phyloP scores from a whole-genome alignment of 2,888 invertebrate species.

The Anoplius nigerrimus region DNA sequence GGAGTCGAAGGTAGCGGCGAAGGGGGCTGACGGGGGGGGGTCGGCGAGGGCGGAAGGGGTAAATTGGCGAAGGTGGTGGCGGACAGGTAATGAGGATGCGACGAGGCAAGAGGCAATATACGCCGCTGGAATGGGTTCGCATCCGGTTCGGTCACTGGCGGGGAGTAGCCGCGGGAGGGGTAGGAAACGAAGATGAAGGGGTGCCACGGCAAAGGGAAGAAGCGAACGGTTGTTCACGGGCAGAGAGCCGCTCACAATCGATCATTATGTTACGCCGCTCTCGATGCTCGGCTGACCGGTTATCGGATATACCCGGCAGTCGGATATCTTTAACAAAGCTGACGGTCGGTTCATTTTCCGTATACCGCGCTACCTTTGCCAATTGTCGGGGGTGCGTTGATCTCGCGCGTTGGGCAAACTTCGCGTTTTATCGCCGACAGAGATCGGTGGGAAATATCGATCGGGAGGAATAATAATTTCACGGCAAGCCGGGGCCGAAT shows the following conservation, averaged over 20 bases:
- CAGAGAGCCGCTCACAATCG: conserved; percentile 2
- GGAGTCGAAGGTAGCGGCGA: conserved; percentile 21
- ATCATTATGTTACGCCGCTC: conserved; percentile 12
- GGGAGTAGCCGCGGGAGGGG: neutral
- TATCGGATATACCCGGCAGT: neutral
- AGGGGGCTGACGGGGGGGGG: conserved; percentile 18
- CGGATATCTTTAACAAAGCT: too few species aligned
- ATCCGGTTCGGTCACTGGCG: conserved; percentile 39
- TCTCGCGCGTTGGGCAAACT: too few species aligned
- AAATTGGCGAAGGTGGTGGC: conserved; percentile 34
- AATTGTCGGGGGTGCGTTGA: too few species aligned
- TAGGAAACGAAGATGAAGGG: conserved; percentile 12
- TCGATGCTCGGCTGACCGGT: neutral
- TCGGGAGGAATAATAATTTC: neutral
- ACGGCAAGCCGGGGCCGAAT: neutral
- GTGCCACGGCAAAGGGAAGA: conserved; percentile 7
- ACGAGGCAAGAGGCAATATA: conserved; percentile 57
- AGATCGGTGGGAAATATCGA: neutral
- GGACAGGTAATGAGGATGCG: conserved; percentile 62
- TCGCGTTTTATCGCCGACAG: too few species aligned
- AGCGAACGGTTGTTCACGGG: neutral
- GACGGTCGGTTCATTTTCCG: too few species aligned
- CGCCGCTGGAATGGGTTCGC: conserved; percentile 45
- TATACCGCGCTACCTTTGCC: too few species aligned
- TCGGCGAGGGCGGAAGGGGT: conserved; percentile 26